Base-by-base conservation (phyloP, 2,888 invertebrate genomes). In the Mechanitis messenoides region DNA sequence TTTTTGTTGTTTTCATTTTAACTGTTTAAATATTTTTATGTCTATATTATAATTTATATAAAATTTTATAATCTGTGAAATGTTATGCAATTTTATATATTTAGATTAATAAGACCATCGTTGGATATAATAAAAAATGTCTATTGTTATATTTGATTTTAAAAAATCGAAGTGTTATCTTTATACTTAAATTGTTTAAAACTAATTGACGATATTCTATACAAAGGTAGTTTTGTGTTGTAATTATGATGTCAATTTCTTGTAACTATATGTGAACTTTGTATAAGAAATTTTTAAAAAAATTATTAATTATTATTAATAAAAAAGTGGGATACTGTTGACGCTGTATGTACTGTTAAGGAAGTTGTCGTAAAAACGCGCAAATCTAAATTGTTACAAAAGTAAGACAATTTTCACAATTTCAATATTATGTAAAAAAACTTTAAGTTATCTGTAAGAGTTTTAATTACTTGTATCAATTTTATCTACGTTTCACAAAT, bases 401-500 rank as follows among this genome's bases (percentile, higher is more conserved):
- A 55, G 56, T 84, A 84, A 85, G 87, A 86, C 85, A 85, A 81
- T 83, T 86, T 85, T 87, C 83, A 82, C 87, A 81, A 78, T 84
- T 89, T 88, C 84, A 85, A 83, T 85, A 83, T 81, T 84, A 80
- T 86, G 81, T 86, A 31, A 31, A 85, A 86, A 85, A 81, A 82
- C 78, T 77, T 79, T 87, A 87, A 85, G 87, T 87, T 84, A 84
- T 84, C 78, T 85, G 74, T 88, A 89, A 88, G 88, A 86, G 84
- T 85, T 89, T 88, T 86, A 88, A 88, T 87, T 88, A 89, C 87
- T 87, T 89, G 88, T 89, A 89, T 88, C 88, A 83, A 88, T 89
- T 89, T 89, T 89, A 89, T 89, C 88, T 89, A 89, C 87, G 89
- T 88, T 89, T 89, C 89, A 87, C 84, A 88, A 89, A 88, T 89